Evolutionary conservation across 2,797 vertebrate species (phyloP).

Genomic region (Pempheris klunzingeri): DNA sequence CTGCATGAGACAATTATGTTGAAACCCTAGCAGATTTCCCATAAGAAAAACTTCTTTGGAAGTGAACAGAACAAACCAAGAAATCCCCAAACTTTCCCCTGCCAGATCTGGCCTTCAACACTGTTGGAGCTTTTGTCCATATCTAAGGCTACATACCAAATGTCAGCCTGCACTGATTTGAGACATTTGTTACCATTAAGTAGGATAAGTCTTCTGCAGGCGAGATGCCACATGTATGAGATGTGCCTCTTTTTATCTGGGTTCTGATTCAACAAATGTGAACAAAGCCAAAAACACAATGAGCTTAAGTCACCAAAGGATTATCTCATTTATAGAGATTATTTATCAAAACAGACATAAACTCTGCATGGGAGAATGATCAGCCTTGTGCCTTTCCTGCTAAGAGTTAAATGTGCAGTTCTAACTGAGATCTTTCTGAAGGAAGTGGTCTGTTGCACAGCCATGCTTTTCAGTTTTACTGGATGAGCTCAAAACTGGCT

Average conservation of each 20-base stretch:
- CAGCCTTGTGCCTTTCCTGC: background rate
- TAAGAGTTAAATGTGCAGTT: constrained; percentile 8
- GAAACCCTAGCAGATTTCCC: constrained; percentile 12
- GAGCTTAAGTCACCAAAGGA: background rate
- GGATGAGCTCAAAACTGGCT: constrained; percentile 33
- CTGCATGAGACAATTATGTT: constrained; percentile 14
- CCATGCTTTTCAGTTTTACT: constrained; percentile 6
- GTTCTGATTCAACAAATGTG: background rate
- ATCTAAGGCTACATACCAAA: constrained; percentile 27
- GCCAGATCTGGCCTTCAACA: constrained; percentile 1
- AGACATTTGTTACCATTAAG: constrained; percentile 33
- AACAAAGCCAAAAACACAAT: constrained; percentile 7
- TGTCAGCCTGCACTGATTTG: constrained; percentile 12
- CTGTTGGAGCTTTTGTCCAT: constrained; percentile 5
- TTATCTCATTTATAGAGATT: background rate
- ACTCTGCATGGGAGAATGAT: background rate
- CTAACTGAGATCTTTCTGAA: background rate
- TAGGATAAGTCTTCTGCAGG: background rate
- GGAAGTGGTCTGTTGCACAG: background rate
- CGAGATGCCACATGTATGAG: background rate
- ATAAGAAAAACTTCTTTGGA: constrained; percentile 1
- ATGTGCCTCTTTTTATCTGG: background rate
- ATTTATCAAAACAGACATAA: background rate
- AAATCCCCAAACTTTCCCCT: constrained; percentile 9
- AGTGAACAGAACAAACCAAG: constrained; percentile 3